Base-by-base conservation (phyloP, 2,113 vertebrate genomes). In the Anoura caudifer region DNA sequence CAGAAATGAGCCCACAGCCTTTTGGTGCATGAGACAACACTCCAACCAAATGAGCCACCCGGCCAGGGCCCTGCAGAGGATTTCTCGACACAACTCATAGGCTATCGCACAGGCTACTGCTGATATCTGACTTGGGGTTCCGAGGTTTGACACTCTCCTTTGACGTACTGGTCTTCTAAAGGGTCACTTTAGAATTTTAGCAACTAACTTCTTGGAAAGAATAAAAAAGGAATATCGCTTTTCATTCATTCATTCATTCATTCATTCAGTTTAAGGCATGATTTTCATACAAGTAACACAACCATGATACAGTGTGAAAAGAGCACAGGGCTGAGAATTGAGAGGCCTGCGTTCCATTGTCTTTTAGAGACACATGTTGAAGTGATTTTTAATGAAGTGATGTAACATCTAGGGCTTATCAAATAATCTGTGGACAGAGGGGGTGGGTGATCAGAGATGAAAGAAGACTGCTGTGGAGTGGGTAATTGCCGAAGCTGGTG, bases 141-240 rank as follows among this genome's bases (percentile, higher is more conserved):
- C 41, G 28, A 12, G 31, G 41, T 47, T 36, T 85, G 28, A 94
- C 67, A 36, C 31, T 83, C 47, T 94, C 38, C 50, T 65, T 69
- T 70, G 43, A 20, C 65, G 4, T n/a, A 24, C 16, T 67, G 24
- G 8, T 83, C 20, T 87, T 92, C 85, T 82, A 24, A 82, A 91
- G 82, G 82, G 45, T 73, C 47, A 61, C 20, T 67, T 82, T 65
- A 77, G 38, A 87, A 87, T n/a, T 87, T 91, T 36, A 81, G 69
- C 69, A 81, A 47, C 59, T 94, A 63, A 87, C 22, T 54, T 73
- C 73, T 94, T 87, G 43, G 77, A 85, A 95, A 54, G 65, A 95
- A 56, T 72, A 45, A 86, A 88, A 54, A 31, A 31, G 12, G 14
- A 73, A 52, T 72, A 12, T 52, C 43, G 19, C 0, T 69, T 52